These are phyloP conservation scores for Gambusia affinis DNA, from an alignment of 2,113 vertebrate species.

Conservation along the genomic window DNA sequence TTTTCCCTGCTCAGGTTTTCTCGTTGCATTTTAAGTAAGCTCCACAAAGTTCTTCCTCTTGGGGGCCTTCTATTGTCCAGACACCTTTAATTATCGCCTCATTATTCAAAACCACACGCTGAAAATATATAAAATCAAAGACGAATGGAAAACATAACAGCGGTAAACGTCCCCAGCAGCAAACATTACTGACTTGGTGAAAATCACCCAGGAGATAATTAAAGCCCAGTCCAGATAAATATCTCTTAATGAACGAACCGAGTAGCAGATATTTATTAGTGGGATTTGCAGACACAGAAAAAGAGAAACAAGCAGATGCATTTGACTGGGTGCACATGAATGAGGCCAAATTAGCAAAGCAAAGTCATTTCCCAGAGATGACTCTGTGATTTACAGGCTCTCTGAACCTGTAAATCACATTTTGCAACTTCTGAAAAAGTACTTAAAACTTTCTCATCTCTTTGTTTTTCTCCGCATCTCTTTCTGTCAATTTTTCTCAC, in stretches of 20 bases:
- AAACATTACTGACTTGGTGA: slow-evolving; percentile 20
- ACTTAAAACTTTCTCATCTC: slow-evolving; percentile 46
- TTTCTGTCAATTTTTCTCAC: slow-evolving; percentile 21
- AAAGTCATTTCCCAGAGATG: slow-evolving; percentile 14
- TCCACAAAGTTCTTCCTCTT: slow-evolving; percentile 13
- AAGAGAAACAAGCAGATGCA: slow-evolving; percentile 8
- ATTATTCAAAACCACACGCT: slow-evolving; percentile 40
- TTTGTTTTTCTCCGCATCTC: slow-evolving; percentile 31
- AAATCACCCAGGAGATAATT: slow-evolving; percentile 56
- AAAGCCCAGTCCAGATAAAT: slow-evolving; percentile 46
- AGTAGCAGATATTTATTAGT: slow-evolving; percentile 37
- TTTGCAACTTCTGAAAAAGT: slow-evolving; percentile 40
- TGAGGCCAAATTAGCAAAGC: slow-evolving; percentile 2
- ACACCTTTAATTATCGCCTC: slow-evolving; percentile 46
- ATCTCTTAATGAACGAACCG: slow-evolving; percentile 27
- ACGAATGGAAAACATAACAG: slow-evolving; percentile 14
- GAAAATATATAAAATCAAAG: slow-evolving; percentile 7
- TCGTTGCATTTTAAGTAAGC: background rate
- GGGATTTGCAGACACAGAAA: slow-evolving; percentile 9
- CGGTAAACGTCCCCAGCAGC: slow-evolving; percentile 2
- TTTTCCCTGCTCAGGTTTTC: background rate
- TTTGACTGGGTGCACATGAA: slow-evolving; percentile 15
- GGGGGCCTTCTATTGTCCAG: slow-evolving; percentile 18
- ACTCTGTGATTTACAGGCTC: slow-evolving; percentile 5
- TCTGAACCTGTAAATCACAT: slow-evolving; percentile 55